A percentile compares a stretch with the other conserved stretches of the same genome.
Evolutionary conservation across 2,797 vertebrate genomes (phyloP).

Genomic region (Todus mexicanus): DNA sequence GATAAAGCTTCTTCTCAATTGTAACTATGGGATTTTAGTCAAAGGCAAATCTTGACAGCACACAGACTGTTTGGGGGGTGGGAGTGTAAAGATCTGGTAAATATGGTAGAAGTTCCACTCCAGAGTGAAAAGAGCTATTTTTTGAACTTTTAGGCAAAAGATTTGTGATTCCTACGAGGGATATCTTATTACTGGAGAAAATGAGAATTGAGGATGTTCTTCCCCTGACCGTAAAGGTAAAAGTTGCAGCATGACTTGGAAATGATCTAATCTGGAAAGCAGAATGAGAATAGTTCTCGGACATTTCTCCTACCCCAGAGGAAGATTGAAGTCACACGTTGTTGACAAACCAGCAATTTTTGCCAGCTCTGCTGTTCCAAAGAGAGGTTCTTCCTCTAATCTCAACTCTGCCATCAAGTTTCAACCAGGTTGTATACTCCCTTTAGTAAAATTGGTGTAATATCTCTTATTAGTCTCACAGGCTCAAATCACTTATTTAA

Average conservation of each 20-base stretch:
- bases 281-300: neutral
- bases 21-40: neutral
- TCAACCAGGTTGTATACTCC: neutral
- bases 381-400: neutral
- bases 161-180: neutral
- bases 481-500: neutral
- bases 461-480: neutral
- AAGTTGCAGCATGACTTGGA: neutral
- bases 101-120: neutral
- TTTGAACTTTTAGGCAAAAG: neutral
- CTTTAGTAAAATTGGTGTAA: neutral
- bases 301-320: neutral
- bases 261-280: neutral
- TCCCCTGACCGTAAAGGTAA: neutral
- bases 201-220: neutral
- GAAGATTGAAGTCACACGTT: neutral
- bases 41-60: neutral
- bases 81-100: neutral
- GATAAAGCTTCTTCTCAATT: neutral
- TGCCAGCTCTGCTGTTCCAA: neutral
- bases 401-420: neutral
- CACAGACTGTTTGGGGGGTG: neutral
- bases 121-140: neutral
- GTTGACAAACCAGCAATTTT: neutral
- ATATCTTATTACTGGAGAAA: neutral